phyloP scores from a whole-genome alignment of 1,140 invertebrate species.

The Zaprionus capensis region DNA sequence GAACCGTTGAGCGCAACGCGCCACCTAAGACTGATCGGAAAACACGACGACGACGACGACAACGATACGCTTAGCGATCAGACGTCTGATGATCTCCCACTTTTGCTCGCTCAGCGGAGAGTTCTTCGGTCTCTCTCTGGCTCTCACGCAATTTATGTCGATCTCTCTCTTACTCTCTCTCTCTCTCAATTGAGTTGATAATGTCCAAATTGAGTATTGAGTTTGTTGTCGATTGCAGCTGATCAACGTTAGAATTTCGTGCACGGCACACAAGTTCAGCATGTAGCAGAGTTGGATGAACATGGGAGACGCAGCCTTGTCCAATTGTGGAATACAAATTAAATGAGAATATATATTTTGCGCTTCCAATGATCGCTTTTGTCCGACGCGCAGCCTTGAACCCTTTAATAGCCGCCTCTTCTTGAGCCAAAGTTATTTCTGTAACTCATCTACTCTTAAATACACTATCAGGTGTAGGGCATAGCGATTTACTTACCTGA shows the following conservation, averaged over 20 bases:
- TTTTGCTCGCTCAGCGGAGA: background rate
- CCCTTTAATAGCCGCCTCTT: slow-evolving; percentile 63
- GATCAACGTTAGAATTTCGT: background rate
- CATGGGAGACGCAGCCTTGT: background rate
- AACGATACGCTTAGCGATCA: background rate
- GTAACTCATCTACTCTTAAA: slow-evolving; percentile 39
- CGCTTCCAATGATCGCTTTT: slow-evolving; percentile 29
- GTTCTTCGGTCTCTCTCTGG: slow-evolving; percentile 13
- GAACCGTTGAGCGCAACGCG: slow-evolving; percentile 65
- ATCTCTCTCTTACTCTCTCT: slow-evolving; percentile 19
- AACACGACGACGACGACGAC: slow-evolving; percentile 10
- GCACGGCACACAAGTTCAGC: background rate
- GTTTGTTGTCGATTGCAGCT: slow-evolving; percentile 8
- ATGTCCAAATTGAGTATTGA: slow-evolving; percentile 3
- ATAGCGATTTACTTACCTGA: slow-evolving; percentile 2
- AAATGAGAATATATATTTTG: slow-evolving; percentile 35
- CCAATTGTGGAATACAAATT: slow-evolving; percentile 50
- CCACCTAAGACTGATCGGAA: slow-evolving; percentile 62
- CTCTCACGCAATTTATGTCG: background rate
- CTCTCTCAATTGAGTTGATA: background rate
- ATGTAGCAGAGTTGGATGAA: background rate
- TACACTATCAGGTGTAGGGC: slow-evolving; percentile 31
- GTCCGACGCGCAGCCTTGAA: slow-evolving; percentile 64
- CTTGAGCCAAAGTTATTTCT: slow-evolving; percentile 73
- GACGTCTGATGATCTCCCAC: background rate